These are phyloP conservation scores for Xestoiulus laeticollis DNA, from an alignment of 2,888 invertebrate genomes.

Conservation along the genomic window DNA sequence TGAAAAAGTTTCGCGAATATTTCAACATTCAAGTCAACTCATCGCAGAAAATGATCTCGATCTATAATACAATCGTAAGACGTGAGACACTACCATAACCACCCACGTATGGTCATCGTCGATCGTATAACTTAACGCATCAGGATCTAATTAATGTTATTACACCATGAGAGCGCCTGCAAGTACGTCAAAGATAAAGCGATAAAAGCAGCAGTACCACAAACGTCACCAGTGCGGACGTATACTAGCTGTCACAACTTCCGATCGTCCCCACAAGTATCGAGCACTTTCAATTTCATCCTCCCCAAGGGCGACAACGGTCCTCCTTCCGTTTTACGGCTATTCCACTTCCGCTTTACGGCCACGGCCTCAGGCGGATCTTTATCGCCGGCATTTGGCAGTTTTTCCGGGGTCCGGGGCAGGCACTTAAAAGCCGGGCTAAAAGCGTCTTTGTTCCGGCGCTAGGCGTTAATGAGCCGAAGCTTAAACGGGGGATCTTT, in stretches of 20 bases:
- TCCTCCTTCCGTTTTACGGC: not conserved
- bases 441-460: constrained; percentile 28
- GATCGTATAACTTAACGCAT: too few relatives aligned
- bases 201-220: too few relatives aligned
- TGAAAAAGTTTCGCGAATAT: too few relatives aligned
- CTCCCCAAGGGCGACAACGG: not conserved
- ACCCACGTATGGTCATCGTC: too few relatives aligned
- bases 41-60: too few relatives aligned
- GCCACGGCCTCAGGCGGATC: not conserved
- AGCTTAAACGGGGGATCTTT: constrained; percentile 20
- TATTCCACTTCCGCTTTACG: not conserved
- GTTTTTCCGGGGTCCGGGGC: not conserved
- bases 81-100: too few relatives aligned
- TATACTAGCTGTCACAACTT: not conserved
- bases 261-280: not conserved
- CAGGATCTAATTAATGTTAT: too few relatives aligned
- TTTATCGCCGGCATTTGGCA: not conserved
- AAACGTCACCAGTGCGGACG: too few relatives aligned
- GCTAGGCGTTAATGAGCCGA: not conserved
- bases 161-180: too few relatives aligned
- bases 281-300: not conserved
- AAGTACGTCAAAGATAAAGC: too few relatives aligned
- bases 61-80: too few relatives aligned
- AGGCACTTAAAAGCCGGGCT: not conserved
- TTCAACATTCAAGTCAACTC: too few relatives aligned